These are phyloP conservation scores for Anthophora plumipes DNA, from an alignment of 2,888 invertebrate species.

Conservation along the genomic window DNA sequence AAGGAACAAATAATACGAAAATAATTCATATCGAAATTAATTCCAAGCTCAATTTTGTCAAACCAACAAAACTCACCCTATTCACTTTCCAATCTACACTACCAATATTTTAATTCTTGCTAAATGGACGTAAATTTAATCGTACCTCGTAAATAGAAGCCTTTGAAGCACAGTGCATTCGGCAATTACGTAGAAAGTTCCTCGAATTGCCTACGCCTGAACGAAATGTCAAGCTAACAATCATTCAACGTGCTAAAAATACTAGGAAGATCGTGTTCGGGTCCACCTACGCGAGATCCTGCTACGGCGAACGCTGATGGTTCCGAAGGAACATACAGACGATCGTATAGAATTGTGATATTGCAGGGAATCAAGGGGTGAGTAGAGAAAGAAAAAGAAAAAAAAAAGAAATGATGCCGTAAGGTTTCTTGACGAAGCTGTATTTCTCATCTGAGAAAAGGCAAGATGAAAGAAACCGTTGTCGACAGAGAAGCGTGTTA, in stretches of 20 bases:
- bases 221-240: constrained; percentile 13
- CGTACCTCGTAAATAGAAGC: too few relatives aligned
- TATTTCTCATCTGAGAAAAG: not conserved
- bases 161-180: too few relatives aligned
- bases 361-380: not conserved
- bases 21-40: not conserved
- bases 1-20: constrained; percentile 14
- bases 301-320: too few relatives aligned
- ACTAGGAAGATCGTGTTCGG: constrained; percentile 17
- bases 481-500: not conserved
- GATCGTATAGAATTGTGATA: constrained; percentile 10
- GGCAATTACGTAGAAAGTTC: not conserved
- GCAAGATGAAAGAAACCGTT: not conserved
- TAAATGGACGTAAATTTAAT: not conserved
- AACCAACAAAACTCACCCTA: not conserved
- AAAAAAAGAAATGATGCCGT: not conserved
- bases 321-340: not conserved
- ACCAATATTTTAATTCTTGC: not conserved
- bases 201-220: not conserved
- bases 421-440: not conserved
- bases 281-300: constrained; percentile 9
- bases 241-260: constrained; percentile 33
- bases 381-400: not conserved
- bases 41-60: not conserved
- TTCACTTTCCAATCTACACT: not conserved